These are phyloP conservation scores for Lonchura striata DNA, from an alignment of 2,113 vertebrate genomes.

Conservation along the genomic window DNA sequence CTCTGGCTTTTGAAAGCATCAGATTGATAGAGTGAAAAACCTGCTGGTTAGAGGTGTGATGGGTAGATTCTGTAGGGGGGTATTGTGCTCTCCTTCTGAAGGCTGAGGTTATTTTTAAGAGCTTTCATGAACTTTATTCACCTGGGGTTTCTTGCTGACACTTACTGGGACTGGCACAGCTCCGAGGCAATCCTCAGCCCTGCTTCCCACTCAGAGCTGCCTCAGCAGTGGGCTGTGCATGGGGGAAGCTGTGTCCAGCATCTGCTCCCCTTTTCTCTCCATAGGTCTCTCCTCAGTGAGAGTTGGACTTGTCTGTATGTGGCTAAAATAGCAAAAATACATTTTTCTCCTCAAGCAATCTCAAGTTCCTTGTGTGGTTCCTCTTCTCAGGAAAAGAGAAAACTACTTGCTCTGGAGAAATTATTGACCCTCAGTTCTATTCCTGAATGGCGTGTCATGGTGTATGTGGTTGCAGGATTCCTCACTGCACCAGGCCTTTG, in stretches of 20 bases:
- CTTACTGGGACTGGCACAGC: too few species aligned
- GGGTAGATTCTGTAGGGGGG: background rate
- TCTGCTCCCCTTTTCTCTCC: background rate
- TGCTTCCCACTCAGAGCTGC: background rate
- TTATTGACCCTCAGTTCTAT: background rate
- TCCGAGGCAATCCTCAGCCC: background rate
- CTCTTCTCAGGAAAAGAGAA: background rate
- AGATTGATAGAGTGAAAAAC: background rate
- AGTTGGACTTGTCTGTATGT: background rate
- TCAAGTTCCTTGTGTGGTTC: background rate
- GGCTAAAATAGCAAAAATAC: background rate
- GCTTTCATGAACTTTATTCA: background rate
- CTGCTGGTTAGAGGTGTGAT: background rate
- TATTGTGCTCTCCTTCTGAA: background rate
- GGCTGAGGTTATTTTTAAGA: background rate
- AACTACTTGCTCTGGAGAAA: background rate
- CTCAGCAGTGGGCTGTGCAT: accelerated
- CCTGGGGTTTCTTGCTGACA: accelerated
- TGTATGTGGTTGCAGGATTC: background rate
- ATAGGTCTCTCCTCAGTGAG: background rate
- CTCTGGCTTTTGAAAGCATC: background rate
- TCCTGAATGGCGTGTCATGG: background rate
- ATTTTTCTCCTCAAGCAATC: background rate
- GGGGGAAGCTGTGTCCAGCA: background rate
- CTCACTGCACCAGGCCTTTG: background rate